A percentile compares a stretch with the other conserved stretches of the same genome.
phyloP scores from a whole-genome alignment of 2,888 invertebrate species.

The Oligia strigilis region DNA sequence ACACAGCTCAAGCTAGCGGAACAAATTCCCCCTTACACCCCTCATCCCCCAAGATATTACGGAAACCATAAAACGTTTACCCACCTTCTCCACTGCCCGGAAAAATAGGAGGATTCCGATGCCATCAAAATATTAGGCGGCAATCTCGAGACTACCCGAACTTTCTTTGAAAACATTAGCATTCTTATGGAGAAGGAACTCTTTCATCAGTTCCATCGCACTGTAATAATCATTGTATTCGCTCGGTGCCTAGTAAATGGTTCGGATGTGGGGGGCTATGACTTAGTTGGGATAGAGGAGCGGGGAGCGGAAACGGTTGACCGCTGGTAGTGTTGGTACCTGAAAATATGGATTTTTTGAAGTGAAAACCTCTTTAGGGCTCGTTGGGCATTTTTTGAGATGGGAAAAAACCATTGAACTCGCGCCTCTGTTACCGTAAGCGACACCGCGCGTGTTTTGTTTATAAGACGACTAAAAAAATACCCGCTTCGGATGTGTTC shows the following conservation, averaged over 20 bases:
- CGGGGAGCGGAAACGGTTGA: conserved; percentile 10
- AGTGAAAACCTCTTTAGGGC: too few relatives aligned
- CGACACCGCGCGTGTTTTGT: too few relatives aligned
- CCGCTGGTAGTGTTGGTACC: too few relatives aligned
- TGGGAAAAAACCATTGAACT: too few relatives aligned
- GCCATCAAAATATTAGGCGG: conserved; percentile 62
- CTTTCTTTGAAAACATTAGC: conserved; percentile 61
- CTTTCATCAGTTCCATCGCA: conserved; percentile 64
- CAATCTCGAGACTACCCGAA: conserved; percentile 39
- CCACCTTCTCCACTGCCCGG: conserved; percentile 29
- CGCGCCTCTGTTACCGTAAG: too few relatives aligned
- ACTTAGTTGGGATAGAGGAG: conserved; percentile 10
- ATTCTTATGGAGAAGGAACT: conserved; percentile 63
- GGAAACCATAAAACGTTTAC: conserved; percentile 48
- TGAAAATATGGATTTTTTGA: too few relatives aligned
- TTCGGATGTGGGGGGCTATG: neutral
- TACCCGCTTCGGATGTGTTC: too few relatives aligned
- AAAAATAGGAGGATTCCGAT: conserved; percentile 43
- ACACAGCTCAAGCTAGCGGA: conserved; percentile 19
- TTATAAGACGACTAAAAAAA: too few relatives aligned
- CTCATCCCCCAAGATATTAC: conserved; percentile 23
- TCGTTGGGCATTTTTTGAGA: too few relatives aligned
- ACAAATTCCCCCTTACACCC: conserved; percentile 25
- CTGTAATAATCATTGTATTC: conserved; percentile 70
- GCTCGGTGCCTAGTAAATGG: conserved; percentile 52